phyloP scores from a whole-genome alignment of 2,797 vertebrate genomes.

The Falco biarmicus region DNA sequence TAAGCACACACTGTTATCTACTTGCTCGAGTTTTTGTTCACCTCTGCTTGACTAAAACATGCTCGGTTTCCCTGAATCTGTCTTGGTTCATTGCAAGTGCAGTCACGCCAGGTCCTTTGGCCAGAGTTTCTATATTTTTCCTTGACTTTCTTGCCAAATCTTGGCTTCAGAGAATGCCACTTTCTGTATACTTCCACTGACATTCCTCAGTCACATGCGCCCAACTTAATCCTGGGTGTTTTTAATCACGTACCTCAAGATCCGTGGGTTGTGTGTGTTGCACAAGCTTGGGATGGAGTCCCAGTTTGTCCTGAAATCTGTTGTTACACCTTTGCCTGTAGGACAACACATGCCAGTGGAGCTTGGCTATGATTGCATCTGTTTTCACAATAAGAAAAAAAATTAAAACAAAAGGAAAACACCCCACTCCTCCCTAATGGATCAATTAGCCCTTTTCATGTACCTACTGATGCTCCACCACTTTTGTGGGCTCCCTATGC shows the following conservation, averaged over 20 bases:
- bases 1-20: background rate
- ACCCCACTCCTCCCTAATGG: background rate
- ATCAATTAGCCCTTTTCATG: background rate
- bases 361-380: background rate
- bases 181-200: background rate
- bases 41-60: background rate
- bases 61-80: background rate
- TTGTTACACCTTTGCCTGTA: background rate
- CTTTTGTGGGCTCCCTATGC: background rate
- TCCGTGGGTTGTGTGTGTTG: background rate
- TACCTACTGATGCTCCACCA: rapidly evolving
- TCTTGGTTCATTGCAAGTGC: background rate
- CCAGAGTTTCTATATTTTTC: background rate
- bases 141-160: background rate
- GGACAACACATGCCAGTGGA: background rate
- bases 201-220: rapidly evolving
- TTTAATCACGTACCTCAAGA: background rate
- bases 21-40: background rate
- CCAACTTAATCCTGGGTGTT: background rate
- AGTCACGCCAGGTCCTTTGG: background rate
- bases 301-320: background rate
- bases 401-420: background rate
- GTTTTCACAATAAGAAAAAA: background rate
- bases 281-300: background rate
- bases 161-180: background rate